Percentiles rank a stretch among this genome's conserved stretches.
Conservation (phyloP, 2,797 vertebrate species). For the Manis javanica region DNA sequence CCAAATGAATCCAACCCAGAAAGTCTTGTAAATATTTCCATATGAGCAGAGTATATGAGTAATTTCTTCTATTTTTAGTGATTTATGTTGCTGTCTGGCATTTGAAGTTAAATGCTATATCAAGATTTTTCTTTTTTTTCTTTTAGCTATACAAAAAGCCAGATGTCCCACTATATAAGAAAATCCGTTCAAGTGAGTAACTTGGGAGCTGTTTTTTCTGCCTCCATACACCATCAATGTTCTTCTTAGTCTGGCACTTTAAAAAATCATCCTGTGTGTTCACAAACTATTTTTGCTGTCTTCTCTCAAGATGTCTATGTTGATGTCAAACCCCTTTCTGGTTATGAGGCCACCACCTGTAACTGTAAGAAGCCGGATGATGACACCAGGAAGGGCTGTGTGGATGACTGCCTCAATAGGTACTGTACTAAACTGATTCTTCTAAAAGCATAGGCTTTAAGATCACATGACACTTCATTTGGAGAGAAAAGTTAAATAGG, state of each 20-base stretch:
- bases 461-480: background rate
- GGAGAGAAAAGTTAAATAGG: background rate
- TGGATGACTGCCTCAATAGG: constrained; percentile 98
- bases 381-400: constrained; percentile 91
- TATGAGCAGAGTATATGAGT: background rate
- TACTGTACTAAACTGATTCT: constrained; percentile 74
- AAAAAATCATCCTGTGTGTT: constrained; percentile 55
- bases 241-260: constrained; percentile 55
- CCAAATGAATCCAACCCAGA: constrained; percentile 30
- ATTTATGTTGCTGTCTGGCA: constrained; percentile 61
- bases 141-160: constrained; percentile 91
- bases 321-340: constrained; percentile 98
- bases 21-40: constrained; percentile 31
- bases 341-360: constrained; percentile 97
- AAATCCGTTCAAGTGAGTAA: constrained; percentile 91
- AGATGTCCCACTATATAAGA: constrained; percentile 91
- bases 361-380: constrained; percentile 93
- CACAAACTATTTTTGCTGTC: constrained; percentile 35
- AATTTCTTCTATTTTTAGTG: constrained; percentile 61
- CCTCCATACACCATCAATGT: background rate
- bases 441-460: background rate
- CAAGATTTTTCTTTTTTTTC: constrained; percentile 77
- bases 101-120: constrained; percentile 67
- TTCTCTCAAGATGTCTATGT: constrained; percentile 94
- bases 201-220: constrained; percentile 56